Evolutionary conservation across 2,888 invertebrate species (phyloP), one percentile per base, ranked within the genome.

Genomic region (Pinctada fucata): DNA sequence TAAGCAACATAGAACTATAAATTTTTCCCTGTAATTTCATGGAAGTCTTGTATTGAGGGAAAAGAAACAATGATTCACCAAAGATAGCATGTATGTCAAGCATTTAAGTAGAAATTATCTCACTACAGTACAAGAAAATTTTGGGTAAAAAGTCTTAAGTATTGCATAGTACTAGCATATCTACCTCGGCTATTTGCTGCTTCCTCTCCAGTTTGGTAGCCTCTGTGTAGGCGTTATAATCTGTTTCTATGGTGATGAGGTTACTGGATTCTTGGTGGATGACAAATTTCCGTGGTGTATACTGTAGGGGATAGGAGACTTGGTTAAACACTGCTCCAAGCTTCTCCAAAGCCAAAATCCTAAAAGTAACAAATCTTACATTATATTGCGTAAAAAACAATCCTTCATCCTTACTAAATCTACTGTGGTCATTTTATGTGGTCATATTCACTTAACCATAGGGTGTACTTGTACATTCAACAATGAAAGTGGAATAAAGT

Each of bases 281-380:
- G 31, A 97, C 96, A 92, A 99, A 98, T 89, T 97, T 97, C 70
- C 99, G 94, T 0, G 99, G 99, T 0, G 99, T 99, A 91, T 97
- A 98, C 86, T 98, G 97, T 74, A 99, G 93, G 0, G 97, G 97
- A 89, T 97, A 96, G 3, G 96, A 96, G 75, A 93, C 94, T 93
- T 99, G 99, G 93, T 99, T 99, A 92, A 99, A 99, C 2, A 99
- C 98, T 0, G 98, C 99, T 0, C 99, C 99, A 1, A 99, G 93
- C 92, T 99, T 99, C 92, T 99, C 99, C 76, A 99, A 93, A 0
- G 99, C 99, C 92, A 99, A 95, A 94, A 99, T 99, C 86, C 94
- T 93, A 83, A 6, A 84, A 79, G 78, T 47, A 78, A 80, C 48
- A 67, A 50, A 64, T 10, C 47, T 47, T 16, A 52, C 31, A 8